Evolutionary conservation across 2,113 vertebrate genomes (phyloP), one percentile per base, ranked within the genome.

Genomic region (Micronycteris hirsuta): DNA sequence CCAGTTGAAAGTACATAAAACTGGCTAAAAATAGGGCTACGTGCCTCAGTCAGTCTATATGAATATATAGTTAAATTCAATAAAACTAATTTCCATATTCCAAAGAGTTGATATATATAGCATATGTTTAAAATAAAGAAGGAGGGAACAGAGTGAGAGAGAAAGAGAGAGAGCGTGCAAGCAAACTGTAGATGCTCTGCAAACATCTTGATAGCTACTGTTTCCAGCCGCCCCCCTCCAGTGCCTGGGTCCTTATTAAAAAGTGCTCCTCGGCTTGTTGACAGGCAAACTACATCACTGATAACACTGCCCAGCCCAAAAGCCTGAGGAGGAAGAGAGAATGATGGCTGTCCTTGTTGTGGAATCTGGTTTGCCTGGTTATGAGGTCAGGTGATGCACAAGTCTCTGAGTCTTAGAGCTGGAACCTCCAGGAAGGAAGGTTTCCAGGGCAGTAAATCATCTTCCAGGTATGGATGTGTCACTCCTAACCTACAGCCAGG

Each of bases 51-150:
- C 81, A 85, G 38, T 33, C 76, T 85, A 70, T 85, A 45, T 22
- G 65, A 95, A 93, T 65, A 70, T 43, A 90, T 16, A 71, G n/a
- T 68, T 93, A 89, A 95, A 54, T 47, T 74, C 87, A 92, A 84
- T 96, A 92, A 74, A 93, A 49, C 28, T 63, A 63, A 81, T 82
- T 93, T 80, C 43, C 63, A 65, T 83, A 85, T 87, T 87, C 49
- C 43, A 65, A 70, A 90, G 65, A 88, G 38, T 36, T 47, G 26
- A 85, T 85, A 73, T 38, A 41, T 92, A 94, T 43, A 88, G 36
- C 20, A 56, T 20, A 36, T 1, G 3, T 86, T 73, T 1, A 36
- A 71, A 76, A 85, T 28, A 28, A 4, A 45, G 38, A 43, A 20
- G 47, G 13, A 33, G 52, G 65, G n/a, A 56, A 6, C 61, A 26